Evolutionary conservation across 2,113 vertebrate species (phyloP).

Genomic region (Cathartes aura): DNA sequence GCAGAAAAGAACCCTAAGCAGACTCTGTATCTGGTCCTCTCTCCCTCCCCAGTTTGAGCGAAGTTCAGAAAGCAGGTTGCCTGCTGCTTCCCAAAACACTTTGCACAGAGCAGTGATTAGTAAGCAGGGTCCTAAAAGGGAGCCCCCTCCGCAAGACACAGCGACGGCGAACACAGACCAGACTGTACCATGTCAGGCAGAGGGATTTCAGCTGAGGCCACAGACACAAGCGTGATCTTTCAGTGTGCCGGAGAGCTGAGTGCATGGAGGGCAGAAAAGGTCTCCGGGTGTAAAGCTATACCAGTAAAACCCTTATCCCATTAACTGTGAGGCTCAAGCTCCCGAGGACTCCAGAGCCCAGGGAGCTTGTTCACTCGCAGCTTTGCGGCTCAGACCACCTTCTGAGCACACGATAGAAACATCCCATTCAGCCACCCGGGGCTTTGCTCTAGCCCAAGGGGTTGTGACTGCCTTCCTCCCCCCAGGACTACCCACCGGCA

Average conservation of each 20-base stretch:
- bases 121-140: background rate
- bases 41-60: background rate
- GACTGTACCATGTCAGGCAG: background rate
- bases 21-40: background rate
- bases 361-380: background rate
- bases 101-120: background rate
- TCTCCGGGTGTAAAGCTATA: background rate
- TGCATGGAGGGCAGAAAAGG: background rate
- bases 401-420: background rate
- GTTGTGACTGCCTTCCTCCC: background rate
- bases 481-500: background rate
- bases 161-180: background rate
- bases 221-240: background rate
- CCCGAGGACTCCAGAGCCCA: background rate
- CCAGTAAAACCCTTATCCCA: background rate
- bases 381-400: background rate
- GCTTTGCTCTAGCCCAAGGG: background rate
- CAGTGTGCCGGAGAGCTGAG: background rate
- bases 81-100: background rate
- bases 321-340: background rate
- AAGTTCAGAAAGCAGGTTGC: background rate
- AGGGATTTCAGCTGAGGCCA: background rate
- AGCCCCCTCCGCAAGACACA: background rate
- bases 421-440: background rate
- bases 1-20: background rate